Conservation (phyloP, 2,113 vertebrate species). For the Antigone vipio region DNA sequence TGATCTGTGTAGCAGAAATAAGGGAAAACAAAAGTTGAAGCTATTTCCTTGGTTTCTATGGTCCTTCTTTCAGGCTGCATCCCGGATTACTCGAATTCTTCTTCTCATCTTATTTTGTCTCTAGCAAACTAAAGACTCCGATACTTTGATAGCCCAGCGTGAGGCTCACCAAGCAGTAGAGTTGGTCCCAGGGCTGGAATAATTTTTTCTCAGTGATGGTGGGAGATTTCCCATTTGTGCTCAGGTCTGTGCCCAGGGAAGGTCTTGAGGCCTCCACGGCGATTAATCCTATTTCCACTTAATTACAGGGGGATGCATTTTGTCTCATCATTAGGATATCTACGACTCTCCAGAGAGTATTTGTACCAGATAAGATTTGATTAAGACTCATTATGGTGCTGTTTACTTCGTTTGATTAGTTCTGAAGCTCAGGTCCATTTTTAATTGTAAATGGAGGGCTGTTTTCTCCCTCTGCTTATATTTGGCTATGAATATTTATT, state of each 20-base stretch:
- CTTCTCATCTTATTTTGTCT: not conserved
- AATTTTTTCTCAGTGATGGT: not conserved
- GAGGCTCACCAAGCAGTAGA: not conserved
- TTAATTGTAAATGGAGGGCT: not conserved
- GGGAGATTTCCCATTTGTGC: not conserved
- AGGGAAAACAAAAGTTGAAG: not conserved
- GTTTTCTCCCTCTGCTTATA: not conserved
- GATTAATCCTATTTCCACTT: conserved; percentile 33
- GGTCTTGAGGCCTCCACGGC: not conserved
- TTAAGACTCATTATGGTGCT: not conserved
- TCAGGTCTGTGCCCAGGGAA: not conserved
- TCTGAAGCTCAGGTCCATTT: not conserved
- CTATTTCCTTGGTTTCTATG: not conserved
- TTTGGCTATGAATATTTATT: not conserved
- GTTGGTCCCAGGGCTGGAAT: not conserved
- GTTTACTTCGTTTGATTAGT: not conserved
- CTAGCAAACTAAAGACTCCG: not conserved
- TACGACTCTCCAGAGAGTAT: not conserved
- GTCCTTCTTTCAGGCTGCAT: not conserved
- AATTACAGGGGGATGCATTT: not conserved
- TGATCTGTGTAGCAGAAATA: not conserved
- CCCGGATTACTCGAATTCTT: not conserved
- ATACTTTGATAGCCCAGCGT: not conserved
- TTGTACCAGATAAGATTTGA: not conserved
- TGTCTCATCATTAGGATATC: not conserved